These are phyloP conservation scores for Sitodiplosis mosellana DNA, from an alignment of 1,140 invertebrate species.

Conservation along the genomic window DNA sequence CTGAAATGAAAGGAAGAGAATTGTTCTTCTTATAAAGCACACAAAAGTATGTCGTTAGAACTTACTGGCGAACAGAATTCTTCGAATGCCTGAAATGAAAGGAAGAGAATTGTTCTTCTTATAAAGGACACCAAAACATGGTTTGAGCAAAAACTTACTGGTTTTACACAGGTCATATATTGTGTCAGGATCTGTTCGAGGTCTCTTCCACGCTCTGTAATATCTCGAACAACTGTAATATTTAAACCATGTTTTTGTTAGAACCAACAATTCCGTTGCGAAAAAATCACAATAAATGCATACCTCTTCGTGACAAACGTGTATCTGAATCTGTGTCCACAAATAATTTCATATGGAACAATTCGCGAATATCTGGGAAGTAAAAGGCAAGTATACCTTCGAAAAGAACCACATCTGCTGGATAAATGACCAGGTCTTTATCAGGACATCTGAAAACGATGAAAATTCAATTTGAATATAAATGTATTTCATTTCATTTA, in stretches of 20 bases:
- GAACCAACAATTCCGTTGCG: too few species aligned
- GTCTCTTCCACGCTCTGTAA: constrained; percentile 81
- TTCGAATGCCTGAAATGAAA: too few species aligned
- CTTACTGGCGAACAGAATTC: constrained; percentile 94
- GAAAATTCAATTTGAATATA: constrained; percentile 1
- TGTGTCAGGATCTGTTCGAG: constrained; percentile 88
- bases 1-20: constrained; percentile 32
- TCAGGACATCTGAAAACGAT: constrained; percentile 36
- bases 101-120: too few species aligned
- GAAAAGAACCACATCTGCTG: constrained; percentile 94
- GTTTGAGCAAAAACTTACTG: too few species aligned
- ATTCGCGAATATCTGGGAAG: constrained; percentile 78
- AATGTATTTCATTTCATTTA: neutral
- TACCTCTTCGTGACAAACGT: constrained; percentile 81
- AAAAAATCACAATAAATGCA: too few species aligned
- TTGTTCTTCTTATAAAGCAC: neutral
- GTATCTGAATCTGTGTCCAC: constrained; percentile 98
- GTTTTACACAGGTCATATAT: constrained; percentile 95
- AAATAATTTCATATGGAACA: constrained; percentile 99
- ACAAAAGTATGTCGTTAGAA: too few species aligned
- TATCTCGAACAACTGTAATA: constrained; percentile 91
- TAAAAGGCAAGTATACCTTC: constrained; percentile 98
- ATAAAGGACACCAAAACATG: too few species aligned
- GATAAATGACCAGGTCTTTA: constrained; percentile 68
- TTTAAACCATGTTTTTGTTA: too few species aligned